phyloP scores from a whole-genome alignment of 2,113 vertebrate genomes.

The Otus sunia region DNA sequence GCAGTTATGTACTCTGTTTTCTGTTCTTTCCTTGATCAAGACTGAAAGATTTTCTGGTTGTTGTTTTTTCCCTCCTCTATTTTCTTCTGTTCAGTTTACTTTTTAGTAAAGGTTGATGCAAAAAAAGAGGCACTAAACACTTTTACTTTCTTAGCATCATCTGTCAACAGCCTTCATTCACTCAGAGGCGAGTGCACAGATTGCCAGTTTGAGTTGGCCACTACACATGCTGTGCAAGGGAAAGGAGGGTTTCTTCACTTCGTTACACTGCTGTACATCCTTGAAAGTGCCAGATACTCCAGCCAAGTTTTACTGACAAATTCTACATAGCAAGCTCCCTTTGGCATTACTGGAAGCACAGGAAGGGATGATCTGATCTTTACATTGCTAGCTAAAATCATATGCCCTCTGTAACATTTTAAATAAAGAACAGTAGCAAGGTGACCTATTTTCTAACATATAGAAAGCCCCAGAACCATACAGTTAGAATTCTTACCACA shows the following conservation, averaged over 20 bases:
- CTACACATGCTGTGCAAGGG: not conserved
- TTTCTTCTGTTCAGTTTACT: not conserved
- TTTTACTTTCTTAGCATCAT: not conserved
- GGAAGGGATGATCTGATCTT: not conserved
- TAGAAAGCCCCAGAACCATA: not conserved
- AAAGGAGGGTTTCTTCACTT: not conserved
- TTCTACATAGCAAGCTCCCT: not conserved
- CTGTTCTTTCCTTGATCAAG: not conserved
- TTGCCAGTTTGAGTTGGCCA: not conserved
- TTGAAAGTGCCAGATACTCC: not conserved
- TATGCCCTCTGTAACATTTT: not conserved
- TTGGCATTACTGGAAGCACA: not conserved
- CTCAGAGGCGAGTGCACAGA: not conserved
- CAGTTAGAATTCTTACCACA: not conserved
- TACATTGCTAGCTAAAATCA: not conserved
- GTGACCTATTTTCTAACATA: not conserved
- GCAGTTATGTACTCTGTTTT: not conserved
- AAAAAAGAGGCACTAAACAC: not conserved
- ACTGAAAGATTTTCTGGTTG: not conserved
- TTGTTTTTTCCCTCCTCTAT: not conserved
- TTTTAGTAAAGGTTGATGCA: not conserved
- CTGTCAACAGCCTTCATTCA: slow-evolving; percentile 14
- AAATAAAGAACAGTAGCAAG: not conserved
- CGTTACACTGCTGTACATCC: not conserved
- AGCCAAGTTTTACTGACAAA: slow-evolving; percentile 1